Conservation (phyloP, 2,797 vertebrate species). For the Microhierax caerulescens region DNA sequence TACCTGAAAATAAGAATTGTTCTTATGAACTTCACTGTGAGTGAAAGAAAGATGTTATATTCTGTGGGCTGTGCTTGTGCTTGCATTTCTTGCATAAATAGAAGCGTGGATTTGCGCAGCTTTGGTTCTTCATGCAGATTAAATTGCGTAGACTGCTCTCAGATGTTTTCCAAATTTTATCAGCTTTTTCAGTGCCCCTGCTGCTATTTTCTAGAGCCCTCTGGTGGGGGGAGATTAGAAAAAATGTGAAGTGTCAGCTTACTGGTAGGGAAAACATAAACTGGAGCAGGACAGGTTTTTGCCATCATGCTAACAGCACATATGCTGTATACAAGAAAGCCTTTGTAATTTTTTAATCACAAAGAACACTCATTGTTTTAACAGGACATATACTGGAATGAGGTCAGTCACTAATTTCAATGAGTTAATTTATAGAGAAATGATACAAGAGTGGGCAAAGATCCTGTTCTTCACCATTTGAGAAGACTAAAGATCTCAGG, state of each 20-base stretch:
- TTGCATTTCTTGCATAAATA: not conserved
- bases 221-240: not conserved
- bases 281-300: not conserved
- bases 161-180: not conserved
- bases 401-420: not conserved
- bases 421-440: not conserved
- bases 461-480: not conserved
- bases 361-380: not conserved
- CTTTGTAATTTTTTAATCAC: not conserved
- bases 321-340: not conserved
- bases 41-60: not conserved
- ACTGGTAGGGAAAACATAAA: not conserved
- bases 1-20: not conserved
- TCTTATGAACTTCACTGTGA: not conserved
- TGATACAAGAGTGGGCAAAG: not conserved
- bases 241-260: not conserved
- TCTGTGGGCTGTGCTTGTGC: not conserved
- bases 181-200: not conserved
- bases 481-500: not conserved
- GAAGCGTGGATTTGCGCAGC: not conserved
- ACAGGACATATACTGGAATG: not conserved
- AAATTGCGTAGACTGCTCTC: not conserved
- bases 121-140: not conserved
- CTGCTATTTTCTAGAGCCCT: constrained; percentile 21
- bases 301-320: not conserved